These are phyloP conservation scores for Paracentrotus lividus DNA, from an alignment of 53 echinoderm and acorn worm genomes.

Conservation along the genomic window DNA sequence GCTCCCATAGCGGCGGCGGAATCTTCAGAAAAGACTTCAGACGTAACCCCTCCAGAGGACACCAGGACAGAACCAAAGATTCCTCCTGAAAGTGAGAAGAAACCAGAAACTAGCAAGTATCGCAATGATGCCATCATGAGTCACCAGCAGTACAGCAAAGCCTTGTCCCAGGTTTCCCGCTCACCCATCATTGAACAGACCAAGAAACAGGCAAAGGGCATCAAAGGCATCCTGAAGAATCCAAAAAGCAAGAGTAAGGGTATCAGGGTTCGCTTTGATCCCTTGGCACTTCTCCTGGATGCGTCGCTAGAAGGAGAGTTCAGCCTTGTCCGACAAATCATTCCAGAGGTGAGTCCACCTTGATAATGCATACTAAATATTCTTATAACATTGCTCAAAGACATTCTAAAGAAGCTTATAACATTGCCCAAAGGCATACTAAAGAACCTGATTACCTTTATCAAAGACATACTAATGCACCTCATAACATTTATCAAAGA, in stretches of 20 bases:
- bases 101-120: slow-evolving; percentile 65
- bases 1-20: slow-evolving; percentile 44
- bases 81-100: slow-evolving; percentile 57
- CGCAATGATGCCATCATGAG: slow-evolving; percentile 88
- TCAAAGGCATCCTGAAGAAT: slow-evolving; percentile 91
- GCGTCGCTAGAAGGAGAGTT: slow-evolving; percentile 97
- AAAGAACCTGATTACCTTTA: too few species aligned
- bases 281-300: slow-evolving; percentile 95
- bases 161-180: slow-evolving; percentile 84
- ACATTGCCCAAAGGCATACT: too few species aligned
- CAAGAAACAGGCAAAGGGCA: slow-evolving; percentile 71
- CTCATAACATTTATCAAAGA: too few species aligned
- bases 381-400: too few species aligned
- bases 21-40: slow-evolving; percentile 44
- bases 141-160: slow-evolving; percentile 89
- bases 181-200: slow-evolving; percentile 86
- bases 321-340: slow-evolving; percentile 91
- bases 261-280: slow-evolving; percentile 94
- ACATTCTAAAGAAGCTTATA: too few species aligned
- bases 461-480: too few species aligned
- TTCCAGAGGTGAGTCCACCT: slow-evolving; percentile 87
- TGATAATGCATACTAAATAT: too few species aligned
- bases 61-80: slow-evolving; percentile 59
- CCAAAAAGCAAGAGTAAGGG: slow-evolving; percentile 78
- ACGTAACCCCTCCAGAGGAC: slow-evolving; percentile 45